A percentile compares a stretch with the other conserved stretches of the same genome.
Conservation (phyloP, 2,797 vertebrate genomes). For the Rhinella marina region DNA sequence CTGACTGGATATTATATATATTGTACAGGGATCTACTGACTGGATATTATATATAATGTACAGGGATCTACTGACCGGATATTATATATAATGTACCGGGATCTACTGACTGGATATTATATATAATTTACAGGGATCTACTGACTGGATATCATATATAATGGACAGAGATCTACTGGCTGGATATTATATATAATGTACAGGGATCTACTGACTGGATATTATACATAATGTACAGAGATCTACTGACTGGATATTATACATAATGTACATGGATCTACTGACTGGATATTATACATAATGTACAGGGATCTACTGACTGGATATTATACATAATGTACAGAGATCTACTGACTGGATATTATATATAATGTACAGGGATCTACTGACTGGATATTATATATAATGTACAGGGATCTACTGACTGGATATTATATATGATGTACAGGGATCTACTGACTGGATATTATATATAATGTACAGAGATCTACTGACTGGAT, state of each 20-base stretch:
- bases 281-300: not conserved
- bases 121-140: not conserved
- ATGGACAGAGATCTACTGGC: not conserved
- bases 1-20: not conserved
- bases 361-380: not conserved
- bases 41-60: not conserved
- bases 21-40: not conserved
- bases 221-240: not conserved
- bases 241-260: not conserved
- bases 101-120: not conserved
- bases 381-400: not conserved
- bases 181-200: not conserved
- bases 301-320: not conserved
- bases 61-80: not conserved
- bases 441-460: not conserved
- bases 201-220: not conserved
- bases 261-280: not conserved
- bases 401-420: not conserved
- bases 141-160: not conserved
- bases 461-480: not conserved
- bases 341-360: not conserved
- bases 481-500: not conserved
- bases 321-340: not conserved
- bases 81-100: not conserved
- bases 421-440: not conserved